Conservation (phyloP, 2,797 vertebrate genomes). For the Acanthurus tractus region DNA sequence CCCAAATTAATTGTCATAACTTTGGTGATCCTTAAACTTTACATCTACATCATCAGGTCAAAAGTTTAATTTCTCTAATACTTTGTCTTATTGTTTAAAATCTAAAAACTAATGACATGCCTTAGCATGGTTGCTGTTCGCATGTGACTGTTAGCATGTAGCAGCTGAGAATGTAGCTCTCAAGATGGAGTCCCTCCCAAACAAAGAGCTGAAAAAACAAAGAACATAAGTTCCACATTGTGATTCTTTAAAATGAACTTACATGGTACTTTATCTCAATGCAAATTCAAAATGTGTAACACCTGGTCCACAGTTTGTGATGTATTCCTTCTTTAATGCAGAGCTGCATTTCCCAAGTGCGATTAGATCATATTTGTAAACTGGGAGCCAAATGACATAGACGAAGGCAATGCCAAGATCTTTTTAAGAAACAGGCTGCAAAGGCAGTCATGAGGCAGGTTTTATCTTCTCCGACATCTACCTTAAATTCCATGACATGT, state of each 20-base stretch:
- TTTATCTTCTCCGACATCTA: conserved; percentile 40
- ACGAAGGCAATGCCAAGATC: conserved; percentile 55
- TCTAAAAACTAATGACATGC: no score
- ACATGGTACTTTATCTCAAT: conserved; percentile 35
- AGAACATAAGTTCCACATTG: conserved; percentile 24
- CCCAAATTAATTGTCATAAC: not conserved
- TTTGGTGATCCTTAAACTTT: not conserved
- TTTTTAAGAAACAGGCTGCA: conserved; percentile 23
- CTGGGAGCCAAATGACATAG: conserved; percentile 66
- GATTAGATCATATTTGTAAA: conserved; percentile 71
- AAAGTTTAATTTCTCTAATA: not conserved
- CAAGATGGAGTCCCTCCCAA: no score
- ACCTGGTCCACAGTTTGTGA: conserved; percentile 57
- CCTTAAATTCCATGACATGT: conserved; percentile 46
- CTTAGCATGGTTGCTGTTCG: no score
- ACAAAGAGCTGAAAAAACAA: conserved; percentile 1
- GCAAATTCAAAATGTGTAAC: conserved; percentile 53
- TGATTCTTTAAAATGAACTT: conserved; percentile 27
- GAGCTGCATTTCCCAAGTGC: conserved; percentile 55
- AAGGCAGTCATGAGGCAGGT: conserved; percentile 25
- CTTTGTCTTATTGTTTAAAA: not conserved
- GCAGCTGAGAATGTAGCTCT: no score
- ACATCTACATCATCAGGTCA: not conserved
- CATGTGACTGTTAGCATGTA: no score
- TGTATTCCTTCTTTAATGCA: conserved; percentile 52